Evolutionary conservation across 2,113 vertebrate species (phyloP), one percentile per base, ranked within the genome.

Genomic region (Porphyrio hochstetteri): DNA sequence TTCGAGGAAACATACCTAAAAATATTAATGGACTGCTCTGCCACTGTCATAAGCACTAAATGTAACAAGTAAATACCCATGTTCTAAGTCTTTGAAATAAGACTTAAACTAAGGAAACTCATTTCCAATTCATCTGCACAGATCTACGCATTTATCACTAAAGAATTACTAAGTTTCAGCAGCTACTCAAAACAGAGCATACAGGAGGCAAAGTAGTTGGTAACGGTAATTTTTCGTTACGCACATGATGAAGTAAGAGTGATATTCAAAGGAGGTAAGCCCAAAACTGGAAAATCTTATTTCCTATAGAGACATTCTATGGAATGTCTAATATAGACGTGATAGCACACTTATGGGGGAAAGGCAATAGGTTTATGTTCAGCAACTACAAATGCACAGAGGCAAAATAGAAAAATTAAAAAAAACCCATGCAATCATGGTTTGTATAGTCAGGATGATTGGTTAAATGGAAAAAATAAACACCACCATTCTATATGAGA

Each of bases 331-430:
- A 82, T 31, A 60, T 29, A 72, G 4, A 50, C 0, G 4, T 21
- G 78, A 88, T 23, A 88, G 40, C 60, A 91, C 77, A 89, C 50
- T 86, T 72, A 97, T 90, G 95, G 91, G 95, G 95, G 90, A 97
- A 95, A 96, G 80, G 93, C 64, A 85, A 16, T 5, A 81, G 77
- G 60, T 64, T 86, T 53, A 27, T 31, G 44, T 80, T 78, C 53
- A 83, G 60, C 90, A 95, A 65, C 82, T 95, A 40, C 72, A 85
- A 65, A 85, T 8, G 36, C 60, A 89, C 1, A 64, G 64, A 93
- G 68, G 38, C 53, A 94, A 60, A 80, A 61, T 63, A 50, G 61
- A 80, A 52, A 59, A 79, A 16, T 4, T 60, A 46, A 95, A 86
- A 21, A 89, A 92, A 44, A 20, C n/a, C n/a, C 95, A 96, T 97